phyloP scores from a whole-genome alignment of 2,113 vertebrate species.

The Cheilinus undulatus region DNA sequence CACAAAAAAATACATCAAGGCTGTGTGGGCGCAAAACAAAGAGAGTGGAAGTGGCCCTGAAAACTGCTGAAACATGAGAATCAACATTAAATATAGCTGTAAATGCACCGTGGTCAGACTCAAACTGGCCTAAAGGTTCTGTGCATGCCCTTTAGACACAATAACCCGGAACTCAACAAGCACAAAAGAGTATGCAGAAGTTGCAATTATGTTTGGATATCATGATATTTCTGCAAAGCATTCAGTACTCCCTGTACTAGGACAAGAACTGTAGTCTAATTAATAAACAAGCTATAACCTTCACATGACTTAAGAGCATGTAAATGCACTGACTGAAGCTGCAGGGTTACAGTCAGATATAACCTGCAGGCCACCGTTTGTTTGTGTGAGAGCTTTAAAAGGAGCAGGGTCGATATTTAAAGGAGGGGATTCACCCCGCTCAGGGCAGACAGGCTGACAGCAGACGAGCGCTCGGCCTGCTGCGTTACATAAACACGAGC shows the following conservation, averaged over 20 bases:
- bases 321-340: slow-evolving; percentile 33
- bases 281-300: no score
- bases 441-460: slow-evolving; percentile 10
- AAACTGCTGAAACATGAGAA: slow-evolving; percentile 22
- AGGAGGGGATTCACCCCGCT: slow-evolving; percentile 29
- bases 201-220: no score
- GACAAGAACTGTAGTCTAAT: no score
- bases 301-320: no score
- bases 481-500: slow-evolving; percentile 25
- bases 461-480: slow-evolving; percentile 1
- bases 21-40: slow-evolving; percentile 22
- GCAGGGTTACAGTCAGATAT: slow-evolving; percentile 9
- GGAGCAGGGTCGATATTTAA: slow-evolving; percentile 28
- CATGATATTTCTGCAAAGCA: no score
- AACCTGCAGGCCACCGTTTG: slow-evolving; percentile 2
- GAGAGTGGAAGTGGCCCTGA: slow-evolving; percentile 30
- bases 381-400: slow-evolving; percentile 8
- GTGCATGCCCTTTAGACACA: no score
- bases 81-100: not conserved
- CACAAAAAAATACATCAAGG: slow-evolving; percentile 1
- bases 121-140: no score
- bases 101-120: no score
- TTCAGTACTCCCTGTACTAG: no score
- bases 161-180: no score
- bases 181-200: no score